Base-by-base conservation (phyloP, 2,888 invertebrate species). In the Heliconius charithonia region DNA sequence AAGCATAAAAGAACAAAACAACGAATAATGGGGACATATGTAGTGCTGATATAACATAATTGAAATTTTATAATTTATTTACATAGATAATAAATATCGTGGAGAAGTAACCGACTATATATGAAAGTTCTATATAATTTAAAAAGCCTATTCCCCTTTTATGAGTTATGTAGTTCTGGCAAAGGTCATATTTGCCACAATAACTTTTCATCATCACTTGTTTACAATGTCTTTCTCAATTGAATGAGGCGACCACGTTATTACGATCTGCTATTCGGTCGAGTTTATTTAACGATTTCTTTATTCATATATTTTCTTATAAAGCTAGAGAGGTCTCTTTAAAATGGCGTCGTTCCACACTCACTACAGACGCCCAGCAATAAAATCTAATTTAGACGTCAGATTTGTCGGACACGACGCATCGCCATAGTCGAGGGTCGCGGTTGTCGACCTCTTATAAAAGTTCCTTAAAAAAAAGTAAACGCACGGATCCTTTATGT, bases 321-420 rank as follows among this genome's bases (percentile, higher is more conserved):
- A 72, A 78, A 76, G 74, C 69, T 78, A 82, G 82, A 83, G 85
- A 77, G 88, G 83, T 89, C 90, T 80, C 78, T 77, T 80, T 88
- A 86, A 81, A 82, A 81, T 91, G 91, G 93, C 85, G 82, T 77
- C 83, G 84, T 81, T 85, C 27, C 22, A 56, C 32, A 41, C 65
- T 86, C 88, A 88, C 25, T 88, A 88, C 92, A 92, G 93, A 92
- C 94, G 93, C 89, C 89, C 89, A 86, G 93, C 91, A 94, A 94
- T 94, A 94, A 95, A 94, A 94, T 95, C 94, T 94, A 95, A 95
- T 95, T 94, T 95, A 94, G 93, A 93, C 93, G 90, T 94, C 92
- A 92, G 94, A 94, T 94, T 94, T 93, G 93, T 93, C 90, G 90
- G 91, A 88, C 88, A 86, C 87, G 89, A 90, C 86, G 91, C 87